These are phyloP conservation scores for Spatulosminthurus flaviceps DNA, from an alignment of 2,888 invertebrate genomes.

Conservation along the genomic window DNA sequence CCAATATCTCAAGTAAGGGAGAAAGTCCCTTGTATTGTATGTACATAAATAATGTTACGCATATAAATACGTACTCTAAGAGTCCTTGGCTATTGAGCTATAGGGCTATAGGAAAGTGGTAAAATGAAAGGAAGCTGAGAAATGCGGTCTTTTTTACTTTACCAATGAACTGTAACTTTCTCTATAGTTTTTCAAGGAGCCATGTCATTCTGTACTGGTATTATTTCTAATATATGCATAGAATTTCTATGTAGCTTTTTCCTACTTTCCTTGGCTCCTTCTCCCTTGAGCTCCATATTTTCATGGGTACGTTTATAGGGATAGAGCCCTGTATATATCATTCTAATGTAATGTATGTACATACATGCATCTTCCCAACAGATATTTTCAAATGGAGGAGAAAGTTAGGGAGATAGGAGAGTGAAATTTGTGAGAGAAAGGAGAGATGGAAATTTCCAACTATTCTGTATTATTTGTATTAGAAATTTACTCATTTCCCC, in stretches of 20 bases:
- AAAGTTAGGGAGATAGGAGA: background rate
- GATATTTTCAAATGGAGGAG: background rate
- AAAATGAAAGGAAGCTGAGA: no score
- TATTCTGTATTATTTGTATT: background rate
- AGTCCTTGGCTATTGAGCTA: background rate
- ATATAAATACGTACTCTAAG: background rate
- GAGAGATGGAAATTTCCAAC: no score
- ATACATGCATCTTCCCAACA: background rate
- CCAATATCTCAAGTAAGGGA: background rate
- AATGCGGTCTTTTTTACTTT: no score
- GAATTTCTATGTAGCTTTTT: background rate
- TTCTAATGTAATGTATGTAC: background rate
- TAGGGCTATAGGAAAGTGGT: no score
- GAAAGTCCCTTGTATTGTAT: no score
- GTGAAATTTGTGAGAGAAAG: background rate
- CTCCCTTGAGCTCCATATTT: no score
- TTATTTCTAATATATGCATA: background rate
- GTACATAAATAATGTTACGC: no score
- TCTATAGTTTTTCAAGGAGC: no score
- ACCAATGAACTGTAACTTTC: no score
- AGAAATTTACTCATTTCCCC: slow-evolving; percentile 22
- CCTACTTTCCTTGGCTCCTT: background rate
- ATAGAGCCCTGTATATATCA: no score
- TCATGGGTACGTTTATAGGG: no score
- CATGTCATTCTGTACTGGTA: no score